A percentile compares a stretch with the other conserved stretches of the same genome.
Evolutionary conservation across 2,888 invertebrate species (phyloP).

Genomic region (Synanthedon tipuliformis): DNA sequence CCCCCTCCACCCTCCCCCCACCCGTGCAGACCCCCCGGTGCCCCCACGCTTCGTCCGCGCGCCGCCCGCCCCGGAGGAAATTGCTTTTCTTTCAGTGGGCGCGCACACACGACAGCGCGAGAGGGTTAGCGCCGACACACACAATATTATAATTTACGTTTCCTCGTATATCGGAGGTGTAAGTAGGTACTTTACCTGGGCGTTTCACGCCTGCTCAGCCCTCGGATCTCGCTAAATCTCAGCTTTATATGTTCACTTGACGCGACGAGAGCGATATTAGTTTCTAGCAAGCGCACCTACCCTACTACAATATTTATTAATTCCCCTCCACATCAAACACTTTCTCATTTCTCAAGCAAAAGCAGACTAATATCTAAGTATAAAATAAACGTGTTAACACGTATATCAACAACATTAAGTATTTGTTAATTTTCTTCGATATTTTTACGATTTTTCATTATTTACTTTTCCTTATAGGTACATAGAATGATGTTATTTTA

Average conservation of each 20-base stretch:
- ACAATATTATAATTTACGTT: conserved; percentile 71
- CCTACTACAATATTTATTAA: conserved; percentile 67
- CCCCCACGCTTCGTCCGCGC: conserved; percentile 13
- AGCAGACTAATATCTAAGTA: not conserved
- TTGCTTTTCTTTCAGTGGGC: conserved; percentile 71
- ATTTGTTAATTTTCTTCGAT: no score
- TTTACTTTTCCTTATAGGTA: no score
- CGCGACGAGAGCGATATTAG: conserved; percentile 68
- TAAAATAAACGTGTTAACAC: no score
- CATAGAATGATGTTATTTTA: no score
- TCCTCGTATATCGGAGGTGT: conserved; percentile 66
- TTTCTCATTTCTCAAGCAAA: not conserved
- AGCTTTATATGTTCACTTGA: conserved; percentile 71
- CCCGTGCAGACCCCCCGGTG: conserved; percentile 42
- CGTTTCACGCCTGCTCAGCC: conserved; percentile 63
- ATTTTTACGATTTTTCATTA: no score
- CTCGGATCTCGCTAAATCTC: conserved; percentile 66
- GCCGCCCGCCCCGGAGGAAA: conserved; percentile 57
- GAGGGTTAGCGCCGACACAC: conserved; percentile 65
- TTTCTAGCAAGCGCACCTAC: conserved; percentile 58
- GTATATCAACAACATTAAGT: no score
- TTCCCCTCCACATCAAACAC: conserved; percentile 29
- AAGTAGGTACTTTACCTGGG: conserved; percentile 69
- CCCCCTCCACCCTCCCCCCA: conserved; percentile 23
- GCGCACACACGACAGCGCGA: conserved; percentile 60